Evolutionary conservation across 2,888 invertebrate species (phyloP).

Genomic region (Chrysodeixis includens): DNA sequence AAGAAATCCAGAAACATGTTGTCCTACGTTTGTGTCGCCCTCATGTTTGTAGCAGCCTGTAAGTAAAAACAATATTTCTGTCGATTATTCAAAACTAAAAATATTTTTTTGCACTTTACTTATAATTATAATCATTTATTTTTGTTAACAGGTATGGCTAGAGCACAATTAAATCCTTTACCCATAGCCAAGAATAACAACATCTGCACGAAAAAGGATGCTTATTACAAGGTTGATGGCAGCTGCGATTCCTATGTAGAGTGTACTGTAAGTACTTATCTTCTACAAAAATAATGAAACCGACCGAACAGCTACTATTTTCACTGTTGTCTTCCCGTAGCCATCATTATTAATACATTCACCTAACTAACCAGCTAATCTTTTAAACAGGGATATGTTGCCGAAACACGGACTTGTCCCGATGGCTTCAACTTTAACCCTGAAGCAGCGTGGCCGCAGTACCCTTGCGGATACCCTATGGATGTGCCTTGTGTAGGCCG

Average conservation of each 20-base stretch:
- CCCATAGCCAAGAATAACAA: constrained; percentile 15
- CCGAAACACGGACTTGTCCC: constrained; percentile 92
- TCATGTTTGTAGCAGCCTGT: constrained; percentile 61
- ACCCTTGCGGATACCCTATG: constrained; percentile 94
- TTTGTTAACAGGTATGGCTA: constrained; percentile 23
- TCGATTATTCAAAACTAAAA: background rate
- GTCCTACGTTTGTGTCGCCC: constrained; percentile 46
- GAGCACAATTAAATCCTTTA: background rate
- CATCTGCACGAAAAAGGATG: constrained; percentile 85
- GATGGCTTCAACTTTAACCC: constrained; percentile 94
- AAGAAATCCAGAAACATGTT: constrained; percentile 56
- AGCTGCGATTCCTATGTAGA: constrained; percentile 93
- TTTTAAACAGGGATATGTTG: constrained; percentile 86
- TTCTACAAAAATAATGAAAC: background rate
- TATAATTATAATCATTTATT: background rate
- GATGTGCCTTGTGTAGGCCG: constrained; percentile 93
- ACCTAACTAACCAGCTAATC: background rate
- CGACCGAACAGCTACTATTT: no score
- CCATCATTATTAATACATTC: background rate
- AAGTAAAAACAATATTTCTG: constrained; percentile 53
- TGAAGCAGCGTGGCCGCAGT: constrained; percentile 89
- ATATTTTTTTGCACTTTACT: no score
- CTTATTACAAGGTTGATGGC: constrained; percentile 89
- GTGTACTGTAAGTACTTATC: constrained; percentile 89
- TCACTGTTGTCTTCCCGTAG: no score